These are phyloP conservation scores for Ameiurus melas DNA, from an alignment of 2,113 vertebrate genomes.

Conservation along the genomic window DNA sequence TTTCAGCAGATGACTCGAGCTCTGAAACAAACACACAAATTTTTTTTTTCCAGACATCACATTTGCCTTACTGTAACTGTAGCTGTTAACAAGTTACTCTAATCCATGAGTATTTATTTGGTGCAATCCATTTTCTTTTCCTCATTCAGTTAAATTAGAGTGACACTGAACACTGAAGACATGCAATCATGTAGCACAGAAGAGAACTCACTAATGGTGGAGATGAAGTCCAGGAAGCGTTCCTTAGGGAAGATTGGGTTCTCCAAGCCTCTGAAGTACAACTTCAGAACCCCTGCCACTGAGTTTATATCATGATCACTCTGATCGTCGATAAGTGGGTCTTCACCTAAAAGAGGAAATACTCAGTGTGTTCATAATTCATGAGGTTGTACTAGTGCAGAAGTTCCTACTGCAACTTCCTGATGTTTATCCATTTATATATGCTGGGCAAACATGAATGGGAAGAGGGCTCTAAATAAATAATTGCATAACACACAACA, in stretches of 20 bases:
- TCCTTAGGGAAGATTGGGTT: constrained; percentile 97
- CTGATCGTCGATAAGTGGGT: constrained; percentile 93
- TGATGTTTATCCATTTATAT: neutral
- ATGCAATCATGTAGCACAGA: neutral
- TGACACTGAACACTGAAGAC: neutral
- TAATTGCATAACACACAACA: neutral
- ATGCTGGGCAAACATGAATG: neutral
- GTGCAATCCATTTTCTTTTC: neutral
- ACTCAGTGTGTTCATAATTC: neutral
- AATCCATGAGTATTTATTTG: neutral
- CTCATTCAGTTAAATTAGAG: neutral
- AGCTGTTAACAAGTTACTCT: neutral
- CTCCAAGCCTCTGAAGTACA: constrained; percentile 97
- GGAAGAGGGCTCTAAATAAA: neutral
- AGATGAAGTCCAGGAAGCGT: constrained; percentile 94
- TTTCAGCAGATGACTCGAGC: constrained; percentile 83
- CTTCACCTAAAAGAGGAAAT: constrained; percentile 79
- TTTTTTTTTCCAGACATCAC: neutral
- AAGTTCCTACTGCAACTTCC: neutral
- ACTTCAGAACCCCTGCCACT: constrained; percentile 94
- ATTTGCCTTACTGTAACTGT: too few species aligned
- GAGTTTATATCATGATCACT: constrained; percentile 95
- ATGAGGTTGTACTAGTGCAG: neutral
- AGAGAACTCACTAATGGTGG: constrained; percentile 88
- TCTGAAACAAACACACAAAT: constrained; percentile 75